These are phyloP conservation scores for Anastatus disparis DNA, from an alignment of 1,140 invertebrate species.

Conservation along the genomic window DNA sequence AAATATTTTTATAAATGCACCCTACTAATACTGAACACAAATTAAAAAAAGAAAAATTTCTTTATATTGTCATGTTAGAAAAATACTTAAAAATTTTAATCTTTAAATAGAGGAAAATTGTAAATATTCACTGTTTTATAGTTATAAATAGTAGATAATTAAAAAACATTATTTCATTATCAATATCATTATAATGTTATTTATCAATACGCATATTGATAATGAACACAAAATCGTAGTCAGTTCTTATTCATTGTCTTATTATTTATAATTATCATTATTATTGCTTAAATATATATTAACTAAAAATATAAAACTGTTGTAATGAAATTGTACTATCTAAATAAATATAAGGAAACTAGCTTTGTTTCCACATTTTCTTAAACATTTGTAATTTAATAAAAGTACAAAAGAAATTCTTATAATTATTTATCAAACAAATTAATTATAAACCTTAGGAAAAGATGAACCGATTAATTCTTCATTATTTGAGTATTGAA, in stretches of 20 bases:
- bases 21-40: conserved; percentile 24
- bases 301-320: background rate
- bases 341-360: conserved; percentile 11
- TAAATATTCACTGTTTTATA: background rate
- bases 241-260: conserved; percentile 29
- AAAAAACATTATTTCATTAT: conserved; percentile 29
- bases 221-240: conserved; percentile 35
- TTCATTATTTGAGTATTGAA: conserved; percentile 19
- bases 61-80: too few species aligned
- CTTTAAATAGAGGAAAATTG: background rate
- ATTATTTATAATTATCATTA: conserved; percentile 12
- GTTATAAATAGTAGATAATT: conserved; percentile 14
- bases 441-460: conserved; percentile 36
- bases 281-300: conserved; percentile 8
- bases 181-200: conserved; percentile 28
- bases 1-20: conserved; percentile 12
- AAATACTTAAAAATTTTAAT: conserved; percentile 1
- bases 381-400: background rate
- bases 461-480: conserved; percentile 34
- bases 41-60: too few species aligned
- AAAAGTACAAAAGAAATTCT: background rate
- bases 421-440: background rate
- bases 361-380: background rate
- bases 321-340: conserved; percentile 26
- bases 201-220: conserved; percentile 38